Base-by-base conservation (phyloP, 1,140 invertebrate species). In the Brachionus paranguensis region DNA sequence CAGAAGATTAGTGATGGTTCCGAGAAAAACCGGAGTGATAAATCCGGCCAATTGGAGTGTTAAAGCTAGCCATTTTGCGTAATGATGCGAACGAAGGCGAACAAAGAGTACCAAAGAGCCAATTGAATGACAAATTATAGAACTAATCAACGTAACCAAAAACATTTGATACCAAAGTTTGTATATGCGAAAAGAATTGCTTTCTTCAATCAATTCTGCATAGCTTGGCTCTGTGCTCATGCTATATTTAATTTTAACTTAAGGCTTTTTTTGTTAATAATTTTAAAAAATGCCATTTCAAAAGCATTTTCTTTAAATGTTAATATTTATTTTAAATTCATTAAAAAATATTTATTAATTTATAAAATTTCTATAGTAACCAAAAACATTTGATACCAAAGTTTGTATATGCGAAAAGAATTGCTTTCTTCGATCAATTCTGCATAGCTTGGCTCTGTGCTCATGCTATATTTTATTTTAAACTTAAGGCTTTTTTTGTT, bases 351-450 rank as follows among this genome's bases (percentile, higher is more conserved):
- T 76, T 76, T 27, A 50, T 37, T 24, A 50, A 50, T 29, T 76
- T 12, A n/a, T 76, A 14, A 27, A 47, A 45, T 37, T 37, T 37
- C 8, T 14, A 68, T 4, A 20, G 78, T 81, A 1, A 43, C 43
- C 29, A 81, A 24, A 27, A 81, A 81, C 78, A 81, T 81, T 60
- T 60, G 50, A 81, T 64, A 64, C 78, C 78, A 81, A 12, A 81
- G 24, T 20, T 47, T 60, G n/a, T 47, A 68, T 2, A 81, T 81
- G 10, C 20, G 17, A 14, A 12, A 29, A 27, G 41, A 47, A 24
- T 76, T 47, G 27, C 72, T 76, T 47, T 50, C 45, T 76, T 74
- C 41, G 6, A 50, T 29, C 33, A 50, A 24, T 50, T 76, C 72
- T 5, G 4, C 14, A 24, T 12, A 24, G 24, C 45, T 20, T 1